These are phyloP conservation scores for Lanius collurio DNA, from an alignment of 2,113 vertebrate genomes.

Conservation along the genomic window DNA sequence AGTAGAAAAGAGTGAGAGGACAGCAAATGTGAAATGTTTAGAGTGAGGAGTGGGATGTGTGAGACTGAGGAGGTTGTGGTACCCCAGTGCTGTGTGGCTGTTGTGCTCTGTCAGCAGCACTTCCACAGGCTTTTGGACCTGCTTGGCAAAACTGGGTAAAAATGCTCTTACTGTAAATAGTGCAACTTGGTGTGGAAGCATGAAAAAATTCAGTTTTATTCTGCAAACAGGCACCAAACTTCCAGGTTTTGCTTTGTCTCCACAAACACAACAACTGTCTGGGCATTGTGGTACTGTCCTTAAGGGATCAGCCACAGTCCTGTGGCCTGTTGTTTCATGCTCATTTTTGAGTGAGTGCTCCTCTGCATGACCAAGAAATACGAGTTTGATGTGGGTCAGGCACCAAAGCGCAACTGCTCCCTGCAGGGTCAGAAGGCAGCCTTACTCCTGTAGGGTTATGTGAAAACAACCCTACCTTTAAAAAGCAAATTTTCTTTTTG, in stretches of 20 bases:
- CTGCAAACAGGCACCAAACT: background rate
- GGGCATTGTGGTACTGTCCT: fast-evolving
- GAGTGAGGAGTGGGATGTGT: background rate
- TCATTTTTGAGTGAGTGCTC: background rate
- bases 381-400: background rate
- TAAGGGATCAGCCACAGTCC: background rate
- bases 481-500: background rate
- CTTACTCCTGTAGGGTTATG: fast-evolving
- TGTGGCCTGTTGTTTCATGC: background rate
- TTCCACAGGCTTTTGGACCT: fast-evolving
- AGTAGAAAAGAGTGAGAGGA: background rate
- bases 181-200: background rate
- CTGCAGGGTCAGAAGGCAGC: background rate
- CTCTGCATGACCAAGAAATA: background rate
- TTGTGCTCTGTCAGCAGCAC: fast-evolving
- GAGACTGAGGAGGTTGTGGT: fast-evolving
- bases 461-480: background rate
- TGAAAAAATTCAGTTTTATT: background rate
- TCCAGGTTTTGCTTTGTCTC: background rate
- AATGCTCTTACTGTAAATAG: fast-evolving
- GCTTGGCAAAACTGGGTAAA: background rate
- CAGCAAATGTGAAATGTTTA: background rate
- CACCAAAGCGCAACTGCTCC: fast-evolving
- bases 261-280: background rate
- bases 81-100: fast-evolving